These are phyloP conservation scores for Orthonychiurus folsomi DNA, from an alignment of 2,888 invertebrate genomes.

Conservation along the genomic window DNA sequence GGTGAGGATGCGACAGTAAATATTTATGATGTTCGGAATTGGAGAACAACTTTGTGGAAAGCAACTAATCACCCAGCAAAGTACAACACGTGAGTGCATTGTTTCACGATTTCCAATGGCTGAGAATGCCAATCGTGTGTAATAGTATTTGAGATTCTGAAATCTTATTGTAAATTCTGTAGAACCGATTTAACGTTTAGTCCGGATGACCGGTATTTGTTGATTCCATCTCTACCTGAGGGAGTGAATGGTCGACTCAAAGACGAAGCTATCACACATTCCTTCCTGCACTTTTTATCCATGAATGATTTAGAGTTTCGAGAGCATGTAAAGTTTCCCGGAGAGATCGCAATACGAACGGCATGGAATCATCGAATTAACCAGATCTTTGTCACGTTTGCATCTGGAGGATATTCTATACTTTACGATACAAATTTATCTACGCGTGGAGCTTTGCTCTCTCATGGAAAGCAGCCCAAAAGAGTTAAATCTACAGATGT, in stretches of 20 bases:
- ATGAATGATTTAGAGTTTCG: constrained; percentile 26
- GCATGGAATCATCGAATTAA: constrained; percentile 97
- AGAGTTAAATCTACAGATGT: constrained; percentile 57
- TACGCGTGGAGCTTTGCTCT: constrained; percentile 80
- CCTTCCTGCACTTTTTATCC: constrained; percentile 30
- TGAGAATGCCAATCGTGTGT: no score
- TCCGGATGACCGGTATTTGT: constrained; percentile 66
- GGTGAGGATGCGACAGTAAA: constrained; percentile 89
- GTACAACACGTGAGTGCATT: constrained; percentile 54
- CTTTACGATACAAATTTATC: constrained; percentile 83
- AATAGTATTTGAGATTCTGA: no score
- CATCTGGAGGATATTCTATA: constrained; percentile 79
- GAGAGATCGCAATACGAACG: constrained; percentile 63
- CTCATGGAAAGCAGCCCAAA: constrained; percentile 69
- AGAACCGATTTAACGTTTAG: constrained; percentile 67
- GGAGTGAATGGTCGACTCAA: constrained; percentile 31
- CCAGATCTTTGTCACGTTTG: constrained; percentile 86
- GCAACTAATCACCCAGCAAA: constrained; percentile 66
- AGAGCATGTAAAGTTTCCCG: constrained; percentile 32
- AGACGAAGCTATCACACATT: constrained; percentile 27
- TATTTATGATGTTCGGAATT: constrained; percentile 81
- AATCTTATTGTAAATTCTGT: constrained; percentile 43
- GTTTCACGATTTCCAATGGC: background rate
- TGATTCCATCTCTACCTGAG: constrained; percentile 34
- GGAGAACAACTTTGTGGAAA: constrained; percentile 65